A percentile compares a stretch with the other conserved stretches of the same genome.
phyloP scores from a whole-genome alignment of 2,888 invertebrate species.

The Mamestra brassicae region DNA sequence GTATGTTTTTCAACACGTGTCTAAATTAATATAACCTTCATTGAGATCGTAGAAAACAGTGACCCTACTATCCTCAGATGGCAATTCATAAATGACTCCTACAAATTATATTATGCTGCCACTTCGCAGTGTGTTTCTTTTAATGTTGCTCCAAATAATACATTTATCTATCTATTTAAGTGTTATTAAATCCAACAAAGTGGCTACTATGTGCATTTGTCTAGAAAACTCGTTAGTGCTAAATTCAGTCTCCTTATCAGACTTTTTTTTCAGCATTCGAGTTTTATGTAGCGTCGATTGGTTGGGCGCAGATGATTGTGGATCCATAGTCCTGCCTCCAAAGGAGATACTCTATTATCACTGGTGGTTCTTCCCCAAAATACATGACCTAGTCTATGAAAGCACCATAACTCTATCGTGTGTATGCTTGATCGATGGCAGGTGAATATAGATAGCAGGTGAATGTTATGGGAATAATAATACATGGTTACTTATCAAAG shows the following conservation, averaged over 20 bases:
- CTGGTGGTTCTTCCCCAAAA: constrained; percentile 88
- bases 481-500: background rate
- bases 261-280: constrained; percentile 76
- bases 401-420: constrained; percentile 85
- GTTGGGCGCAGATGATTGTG: constrained; percentile 84
- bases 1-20: constrained; percentile 65
- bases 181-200: background rate
- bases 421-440: constrained; percentile 82
- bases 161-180: no score
- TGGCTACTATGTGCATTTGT: background rate
- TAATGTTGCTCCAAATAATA: background rate
- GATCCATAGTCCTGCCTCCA: constrained; percentile 81
- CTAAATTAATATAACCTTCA: background rate
- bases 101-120: background rate
- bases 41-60: background rate
- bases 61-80: background rate
- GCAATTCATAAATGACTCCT: background rate
- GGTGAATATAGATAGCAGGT: constrained; percentile 67
- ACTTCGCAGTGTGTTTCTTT: background rate
- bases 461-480: background rate
- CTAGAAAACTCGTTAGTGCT: background rate
- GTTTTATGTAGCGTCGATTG: constrained; percentile 80
- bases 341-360: constrained; percentile 83
- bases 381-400: constrained; percentile 80
- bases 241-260: background rate